Base-by-base conservation (phyloP, 1,140 invertebrate genomes). In the Wasmannia auropunctata region DNA sequence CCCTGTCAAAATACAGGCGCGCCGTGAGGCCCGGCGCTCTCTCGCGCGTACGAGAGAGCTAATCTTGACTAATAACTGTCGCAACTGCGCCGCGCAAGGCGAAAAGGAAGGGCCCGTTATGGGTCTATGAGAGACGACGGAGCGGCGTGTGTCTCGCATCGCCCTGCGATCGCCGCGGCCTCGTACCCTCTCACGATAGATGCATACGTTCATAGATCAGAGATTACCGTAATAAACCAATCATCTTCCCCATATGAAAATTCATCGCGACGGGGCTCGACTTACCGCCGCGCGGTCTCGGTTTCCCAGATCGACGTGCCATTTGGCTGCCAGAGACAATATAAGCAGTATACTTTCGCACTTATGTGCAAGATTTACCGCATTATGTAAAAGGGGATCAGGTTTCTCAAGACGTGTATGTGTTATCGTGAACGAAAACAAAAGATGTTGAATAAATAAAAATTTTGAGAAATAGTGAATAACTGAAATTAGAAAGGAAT, bases 61-160 rank as follows among this genome's bases (percentile, higher is more conserved):
- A 95, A 95, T 94, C 94, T 94, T 95, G 94, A 95, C 93, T 94
- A 94, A 95, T 94, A 94, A 93, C 92, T 92, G 91, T 93, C 92
- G 90, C 92, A 92, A 91, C 86, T 56, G 75, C 31, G 70, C 72
- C n/a, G 72, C 49, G 60, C 65, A 34, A 90, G 80, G 69, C 63
- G 46, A 49, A 43, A 69, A 74, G 69, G 46, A 70, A 89, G 60
- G 60, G 58, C 75, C 86, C 72, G 88, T 89, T 89, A 72, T 43
- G 69, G 63, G 84, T 86, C 69, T 49, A 84, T 76, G 56, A 25
- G 69, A 69, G 76, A 19, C 46, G 37, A 60, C 80, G 49, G 60
- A 80, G 40, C 56, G 43, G 77, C 31, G 75, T 67, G 46, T 74
- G 28, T 54, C 70, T 85, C 34, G 11, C 22, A 34, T 67, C 49